Base-by-base conservation (phyloP, 2,797 vertebrate species). In the Enteromius thamalakanensis region DNA sequence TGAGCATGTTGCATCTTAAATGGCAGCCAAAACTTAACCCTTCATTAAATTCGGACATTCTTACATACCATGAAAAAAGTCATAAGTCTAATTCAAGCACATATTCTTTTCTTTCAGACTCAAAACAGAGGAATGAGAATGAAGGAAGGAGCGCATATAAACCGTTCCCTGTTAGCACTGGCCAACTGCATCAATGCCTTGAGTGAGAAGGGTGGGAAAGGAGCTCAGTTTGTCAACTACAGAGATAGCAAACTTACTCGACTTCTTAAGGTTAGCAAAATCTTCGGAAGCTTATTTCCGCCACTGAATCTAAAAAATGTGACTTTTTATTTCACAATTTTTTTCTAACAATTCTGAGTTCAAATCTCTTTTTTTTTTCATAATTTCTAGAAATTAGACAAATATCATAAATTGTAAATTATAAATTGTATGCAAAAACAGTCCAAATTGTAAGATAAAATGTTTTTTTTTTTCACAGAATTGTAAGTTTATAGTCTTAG, bases 161-260 rank as follows among this genome's bases (percentile, higher is more conserved):
- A 98, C 91, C 95, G 96, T 65, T 98, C 97, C 0, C 94, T 98
- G 74, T 92, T 98, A 90, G 97, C 97, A 1, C 92, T 98, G 90
- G 97, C 97, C 53, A 98, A 98, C 93, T 98, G 97, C 91, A 98
- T 98, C 91, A 98, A 97, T 0, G 96, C 97, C 0, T 94, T 98
- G 87, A 98, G 97, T 0, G 95, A 96, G 86, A 94, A 91, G 87
- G 92, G 92, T 0, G 89, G 92, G 23, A 93, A 90, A 90, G 97
- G 74, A 17, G 49, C 81, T 69, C 81, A 97, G 85, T 97, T 97
- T 21, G 90, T 98, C 92, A 98, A 98, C 94, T 98, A 97, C 47
- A 91, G 97, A 0, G 97, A 98, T 95, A 98, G 97, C 95, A 98
- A 98, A 90, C 92, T 98, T 89, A 98, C 97, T 1, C 94, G 97